phyloP scores from a whole-genome alignment of 2,888 invertebrate genomes.

The Coelogynopora nodosa region DNA sequence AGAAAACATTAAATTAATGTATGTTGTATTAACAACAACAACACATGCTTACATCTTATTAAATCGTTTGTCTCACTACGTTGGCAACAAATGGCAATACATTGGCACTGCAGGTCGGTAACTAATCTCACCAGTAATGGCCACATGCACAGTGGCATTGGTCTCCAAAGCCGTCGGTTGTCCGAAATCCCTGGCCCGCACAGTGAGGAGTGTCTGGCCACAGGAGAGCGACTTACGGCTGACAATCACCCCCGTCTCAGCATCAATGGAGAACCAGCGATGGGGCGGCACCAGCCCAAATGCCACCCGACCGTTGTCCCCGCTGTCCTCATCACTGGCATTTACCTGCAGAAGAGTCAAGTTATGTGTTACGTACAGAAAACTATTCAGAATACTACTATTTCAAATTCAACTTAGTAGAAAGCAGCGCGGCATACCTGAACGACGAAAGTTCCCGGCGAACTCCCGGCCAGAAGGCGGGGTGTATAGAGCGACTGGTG shows the following conservation, averaged over 20 bases:
- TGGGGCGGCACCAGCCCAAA: not conserved
- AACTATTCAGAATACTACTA: too few relatives aligned
- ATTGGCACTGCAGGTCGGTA: too few relatives aligned
- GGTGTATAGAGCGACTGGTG: slow-evolving; percentile 11
- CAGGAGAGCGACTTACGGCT: not conserved
- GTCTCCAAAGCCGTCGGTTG: not conserved
- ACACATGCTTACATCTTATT: too few relatives aligned
- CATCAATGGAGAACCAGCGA: slow-evolving; percentile 35
- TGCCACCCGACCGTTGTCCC: not conserved
- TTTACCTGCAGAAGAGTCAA: too few relatives aligned
- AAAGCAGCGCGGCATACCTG: too few relatives aligned
- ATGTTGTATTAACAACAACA: too few relatives aligned
- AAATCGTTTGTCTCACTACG: too few relatives aligned
- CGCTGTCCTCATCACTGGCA: not conserved
- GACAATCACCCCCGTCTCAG: slow-evolving; percentile 25
- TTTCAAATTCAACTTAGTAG: too few relatives aligned
- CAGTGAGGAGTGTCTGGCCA: not conserved
- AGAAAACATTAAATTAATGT: too few relatives aligned
- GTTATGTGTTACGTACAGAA: too few relatives aligned
- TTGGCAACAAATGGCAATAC: too few relatives aligned
- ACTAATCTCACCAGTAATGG: slow-evolving; percentile 30
- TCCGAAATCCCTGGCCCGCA: not conserved
- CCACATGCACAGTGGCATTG: slow-evolving; percentile 29
- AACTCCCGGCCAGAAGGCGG: not conserved
- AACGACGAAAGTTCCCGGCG: not conserved